Base-by-base conservation (phyloP, 1,140 invertebrate genomes). In the Schmidtea mediterranea region DNA sequence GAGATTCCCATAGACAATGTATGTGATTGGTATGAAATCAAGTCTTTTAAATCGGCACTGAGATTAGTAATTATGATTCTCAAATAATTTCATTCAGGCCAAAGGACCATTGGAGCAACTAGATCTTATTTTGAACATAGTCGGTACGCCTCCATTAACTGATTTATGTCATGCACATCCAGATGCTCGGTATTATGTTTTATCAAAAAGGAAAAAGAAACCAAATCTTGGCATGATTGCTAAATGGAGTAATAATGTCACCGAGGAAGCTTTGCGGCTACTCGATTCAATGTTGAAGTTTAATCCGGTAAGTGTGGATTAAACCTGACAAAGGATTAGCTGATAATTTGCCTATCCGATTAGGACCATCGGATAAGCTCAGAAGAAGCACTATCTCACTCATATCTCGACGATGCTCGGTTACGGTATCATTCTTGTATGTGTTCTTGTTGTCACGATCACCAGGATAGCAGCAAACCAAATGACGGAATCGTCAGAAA, bases 381-480 rank as follows among this genome's bases (percentile, higher is more conserved):
- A 41, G 76, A 80, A 36, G 80, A 92, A 62, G 89, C 90, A 5
- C 70, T 97, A 53, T 77, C 79, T 50, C 87, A 94, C 72, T 82
- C 84, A 12, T 97, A 94, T 68, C 71, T 97, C 49, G 86, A 94
- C 59, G 90, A 97, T 66, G 90, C 90, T 43, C 73, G 90, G 54
- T 72, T 97, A 53, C 74, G 90, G 56, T 97, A 94, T 69, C 90
- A 98, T 69, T 95, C 89, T 38, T 97, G 90, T 65, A 98, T 98
- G 90, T 98, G 90, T 71, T 80, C 79, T 58, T 98, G 90, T 65
- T 98, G 90, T 69, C 50, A 78, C 74, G 55, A 75, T 50, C 19
- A 16, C 8, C 12, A 22, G 2, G 24, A 45, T 24, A 46, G 37
- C 10, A 47, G 10, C 10, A 32, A 32, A 10, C 26, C 26, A 32